Evolutionary conservation across 1,140 invertebrate species (phyloP).

Genomic region (Octopus bimaculoides): DNA sequence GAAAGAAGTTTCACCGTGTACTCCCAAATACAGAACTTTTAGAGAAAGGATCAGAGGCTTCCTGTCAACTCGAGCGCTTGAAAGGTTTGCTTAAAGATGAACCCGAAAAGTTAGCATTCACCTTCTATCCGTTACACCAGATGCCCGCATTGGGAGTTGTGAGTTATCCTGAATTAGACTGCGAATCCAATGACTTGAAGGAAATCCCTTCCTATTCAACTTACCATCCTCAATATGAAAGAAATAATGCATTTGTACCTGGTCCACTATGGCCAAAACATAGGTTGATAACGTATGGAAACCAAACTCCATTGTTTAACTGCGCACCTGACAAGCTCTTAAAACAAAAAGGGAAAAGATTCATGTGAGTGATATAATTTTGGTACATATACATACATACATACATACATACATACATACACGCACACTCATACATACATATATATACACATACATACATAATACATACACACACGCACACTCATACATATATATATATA

Average conservation of each 20-base stretch:
- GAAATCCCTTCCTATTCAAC: conserved; percentile 28
- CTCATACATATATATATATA: not conserved
- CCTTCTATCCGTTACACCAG: conserved; percentile 30
- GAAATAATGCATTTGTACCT: conserved; percentile 48
- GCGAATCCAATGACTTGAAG: conserved; percentile 18
- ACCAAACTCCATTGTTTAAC: conserved; percentile 48
- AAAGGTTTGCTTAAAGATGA: conserved; percentile 51
- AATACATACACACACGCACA: not conserved
- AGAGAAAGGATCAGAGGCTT: conserved; percentile 39
- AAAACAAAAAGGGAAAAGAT: conserved; percentile 46
- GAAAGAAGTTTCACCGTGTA: conserved; percentile 38
- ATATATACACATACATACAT: not conserved
- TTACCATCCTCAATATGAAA: conserved; percentile 24
- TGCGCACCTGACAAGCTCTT: conserved; percentile 48
- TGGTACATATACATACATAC: not conserved
- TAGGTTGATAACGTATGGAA: conserved; percentile 43
- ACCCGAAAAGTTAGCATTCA: conserved; percentile 39
- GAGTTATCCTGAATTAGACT: conserved; percentile 47
- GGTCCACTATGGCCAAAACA: conserved; percentile 39
- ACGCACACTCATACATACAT: not conserved
- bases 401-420: not conserved
- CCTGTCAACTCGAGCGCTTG: conserved; percentile 50
- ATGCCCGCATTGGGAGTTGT: conserved; percentile 51
- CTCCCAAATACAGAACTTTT: conserved; percentile 49
- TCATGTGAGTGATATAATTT: conserved; percentile 47